Base-by-base conservation (phyloP, 2,797 vertebrate species). In the Fistularia commersonii region DNA sequence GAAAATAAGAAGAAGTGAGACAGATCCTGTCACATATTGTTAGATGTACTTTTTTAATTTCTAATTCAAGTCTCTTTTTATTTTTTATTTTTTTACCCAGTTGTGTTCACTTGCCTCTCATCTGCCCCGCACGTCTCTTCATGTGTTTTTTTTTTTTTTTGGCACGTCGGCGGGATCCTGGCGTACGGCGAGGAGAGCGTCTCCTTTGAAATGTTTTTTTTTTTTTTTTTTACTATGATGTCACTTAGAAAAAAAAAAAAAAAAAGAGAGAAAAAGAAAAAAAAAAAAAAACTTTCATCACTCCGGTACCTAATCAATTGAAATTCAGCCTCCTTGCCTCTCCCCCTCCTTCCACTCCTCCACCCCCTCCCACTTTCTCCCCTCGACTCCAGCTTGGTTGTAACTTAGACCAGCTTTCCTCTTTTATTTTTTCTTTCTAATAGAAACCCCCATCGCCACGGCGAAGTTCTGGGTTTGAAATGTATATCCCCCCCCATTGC, bases 121-220 rank as follows among this genome's bases (percentile, higher is more conserved):
- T 83, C 80, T 77, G 9, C 37, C 36, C 13, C 43, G 55, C 47
- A 66, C 66, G 61, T 80, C 77, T 79, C 72, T 51, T n/a, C n/a
- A 72, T 83, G 64, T 81, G 74, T 50, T 68, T 79, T 77, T 69
- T 87, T n/a, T n/a, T n/a, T n/a, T n/a, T n/a, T n/a, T n/a, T n/a
- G 81, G 80, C 83, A 85, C 77, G 60, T 80, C 68, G 72, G 49
- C 66, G 61, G 69, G 52, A 59, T 72, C 44, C 79, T 72, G 75
- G 64, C 67, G 51, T 84, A 54, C 74, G 71, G 64, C 64, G 61
- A 72, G 51, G 68, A n/a, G 43, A 77, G 71, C 66, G 64, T 74
- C 77, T 52, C 67, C 79, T 84, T 83, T 83, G 82, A 84, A 85
- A 85, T 70, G n/a, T n/a, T n/a, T n/a, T n/a, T n/a, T n/a, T n/a